phyloP scores from a whole-genome alignment of 2,888 invertebrate species.

The Graphium colonna region DNA sequence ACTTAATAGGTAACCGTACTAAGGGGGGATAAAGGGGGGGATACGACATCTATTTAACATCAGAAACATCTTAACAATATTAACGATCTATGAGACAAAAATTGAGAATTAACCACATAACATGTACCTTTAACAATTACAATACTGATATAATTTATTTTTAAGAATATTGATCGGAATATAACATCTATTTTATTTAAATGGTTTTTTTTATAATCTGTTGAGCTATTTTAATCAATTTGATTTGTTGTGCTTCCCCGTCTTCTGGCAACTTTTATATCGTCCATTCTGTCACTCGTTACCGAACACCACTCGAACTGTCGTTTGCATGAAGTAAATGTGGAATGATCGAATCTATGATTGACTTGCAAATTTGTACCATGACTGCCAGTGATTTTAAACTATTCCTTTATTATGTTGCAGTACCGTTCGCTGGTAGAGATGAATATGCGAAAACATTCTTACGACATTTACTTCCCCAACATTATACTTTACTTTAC shows the following conservation, averaged over 20 bases:
- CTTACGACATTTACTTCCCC: conserved; percentile 58
- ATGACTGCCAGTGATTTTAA: not conserved
- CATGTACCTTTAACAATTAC: conserved; percentile 50
- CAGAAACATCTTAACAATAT: conserved; percentile 45
- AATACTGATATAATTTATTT: conserved; percentile 58
- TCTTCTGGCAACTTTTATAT: conserved; percentile 61
- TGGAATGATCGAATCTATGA: conserved; percentile 31
- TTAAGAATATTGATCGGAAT: conserved; percentile 33
- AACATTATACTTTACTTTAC: conserved; percentile 26
- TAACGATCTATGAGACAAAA: conserved; percentile 48
- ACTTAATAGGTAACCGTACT: conserved; percentile 53
- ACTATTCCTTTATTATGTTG: conserved; percentile 17
- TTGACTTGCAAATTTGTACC: conserved; percentile 10
- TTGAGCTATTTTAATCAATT: conserved; percentile 43
- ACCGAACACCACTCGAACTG: conserved; percentile 58
- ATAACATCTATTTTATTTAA: conserved; percentile 37
- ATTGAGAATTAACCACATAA: conserved; percentile 39
- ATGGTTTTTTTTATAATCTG: conserved; percentile 43
- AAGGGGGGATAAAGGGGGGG: conserved; percentile 52
- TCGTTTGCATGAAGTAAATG: conserved; percentile 62
- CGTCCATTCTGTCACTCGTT: conserved; percentile 67
- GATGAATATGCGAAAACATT: conserved; percentile 26
- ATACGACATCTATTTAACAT: conserved; percentile 50
- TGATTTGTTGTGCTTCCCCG: conserved; percentile 67
- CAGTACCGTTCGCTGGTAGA: conserved; percentile 10